These are phyloP conservation scores for Trematomus bernacchii DNA, from an alignment of 2,797 vertebrate genomes.

Conservation along the genomic window DNA sequence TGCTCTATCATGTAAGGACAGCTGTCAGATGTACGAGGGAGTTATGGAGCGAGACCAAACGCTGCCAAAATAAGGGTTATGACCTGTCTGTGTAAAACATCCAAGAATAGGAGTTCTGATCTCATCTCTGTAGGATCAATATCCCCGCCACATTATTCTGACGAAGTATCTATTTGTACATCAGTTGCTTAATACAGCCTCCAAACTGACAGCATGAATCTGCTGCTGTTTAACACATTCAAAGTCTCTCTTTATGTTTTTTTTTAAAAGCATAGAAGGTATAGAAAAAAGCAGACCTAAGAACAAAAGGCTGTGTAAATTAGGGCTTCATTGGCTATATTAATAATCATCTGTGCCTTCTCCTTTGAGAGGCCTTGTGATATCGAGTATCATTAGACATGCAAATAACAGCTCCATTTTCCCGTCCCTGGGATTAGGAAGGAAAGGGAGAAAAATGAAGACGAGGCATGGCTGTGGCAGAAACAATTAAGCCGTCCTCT, in stretches of 20 bases:
- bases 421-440: constrained; percentile 77
- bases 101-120: constrained; percentile 19
- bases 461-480: constrained; percentile 76
- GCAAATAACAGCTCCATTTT: constrained; percentile 86
- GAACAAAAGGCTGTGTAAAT: constrained; percentile 75
- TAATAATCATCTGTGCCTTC: constrained; percentile 78
- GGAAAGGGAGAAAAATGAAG: constrained; percentile 78
- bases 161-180: constrained; percentile 22
- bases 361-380: constrained; percentile 75
- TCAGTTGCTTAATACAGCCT: not conserved
- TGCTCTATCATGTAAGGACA: not conserved
- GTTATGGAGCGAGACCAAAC: constrained; percentile 2
- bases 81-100: constrained; percentile 32
- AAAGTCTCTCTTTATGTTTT: constrained; percentile 30
- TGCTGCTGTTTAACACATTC: constrained; percentile 23
- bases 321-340: constrained; percentile 71
- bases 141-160: constrained; percentile 17
- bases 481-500: constrained; percentile 85
- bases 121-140: constrained; percentile 40
- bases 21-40: not conserved
- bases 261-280: constrained; percentile 57
- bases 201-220: not conserved
- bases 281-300: constrained; percentile 49
- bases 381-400: constrained; percentile 84
- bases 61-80: constrained; percentile 13